phyloP scores from a whole-genome alignment of 2,797 vertebrate genomes.

The Vespertilio murinus region DNA sequence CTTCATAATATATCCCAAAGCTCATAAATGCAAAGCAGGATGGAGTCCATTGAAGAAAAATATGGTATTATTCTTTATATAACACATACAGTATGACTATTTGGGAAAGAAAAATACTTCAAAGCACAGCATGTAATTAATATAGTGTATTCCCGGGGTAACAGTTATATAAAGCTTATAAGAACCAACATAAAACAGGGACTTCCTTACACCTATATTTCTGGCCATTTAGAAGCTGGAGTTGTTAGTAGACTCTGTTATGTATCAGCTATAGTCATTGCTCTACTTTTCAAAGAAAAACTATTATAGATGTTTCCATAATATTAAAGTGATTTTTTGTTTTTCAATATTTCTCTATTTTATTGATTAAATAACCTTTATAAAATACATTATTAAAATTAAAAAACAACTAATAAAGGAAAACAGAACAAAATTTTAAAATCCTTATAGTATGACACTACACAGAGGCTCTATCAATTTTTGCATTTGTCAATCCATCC shows the following conservation, averaged over 20 bases:
- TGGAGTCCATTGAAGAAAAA: background rate
- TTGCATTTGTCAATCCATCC: background rate
- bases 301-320: background rate
- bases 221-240: background rate
- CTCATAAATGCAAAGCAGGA: conserved; percentile 60
- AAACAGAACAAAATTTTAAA: background rate
- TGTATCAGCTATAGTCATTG: background rate
- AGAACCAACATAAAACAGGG: background rate
- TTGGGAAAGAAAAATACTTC: conserved; percentile 64
- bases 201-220: background rate
- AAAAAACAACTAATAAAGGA: background rate
- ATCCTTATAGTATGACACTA: background rate
- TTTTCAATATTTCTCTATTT: background rate
- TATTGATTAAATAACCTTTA: background rate
- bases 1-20: conserved; percentile 56
- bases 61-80: conserved; percentile 2
- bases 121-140: conserved; percentile 61
- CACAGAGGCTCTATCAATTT: background rate
- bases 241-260: background rate
- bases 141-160: background rate
- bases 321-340: background rate
- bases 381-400: background rate
- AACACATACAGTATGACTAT: conserved; percentile 48
- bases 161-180: background rate
- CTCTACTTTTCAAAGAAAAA: background rate